phyloP scores from a whole-genome alignment of 2,113 vertebrate genomes.

The Herpetotheres cachinnans region DNA sequence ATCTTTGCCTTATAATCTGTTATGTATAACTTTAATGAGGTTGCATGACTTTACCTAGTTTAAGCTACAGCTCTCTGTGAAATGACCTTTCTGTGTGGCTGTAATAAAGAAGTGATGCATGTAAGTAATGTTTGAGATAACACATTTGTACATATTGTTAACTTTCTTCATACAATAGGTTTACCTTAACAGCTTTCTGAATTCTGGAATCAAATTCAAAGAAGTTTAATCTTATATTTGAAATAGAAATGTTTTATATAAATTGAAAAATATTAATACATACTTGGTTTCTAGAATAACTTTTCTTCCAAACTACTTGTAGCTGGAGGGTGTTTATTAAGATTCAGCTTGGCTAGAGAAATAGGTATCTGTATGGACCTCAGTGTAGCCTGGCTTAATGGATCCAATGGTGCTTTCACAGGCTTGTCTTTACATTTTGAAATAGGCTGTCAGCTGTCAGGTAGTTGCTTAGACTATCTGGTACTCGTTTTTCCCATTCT shows the following conservation, averaged over 20 bases:
- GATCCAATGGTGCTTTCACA: neutral
- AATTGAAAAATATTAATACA: neutral
- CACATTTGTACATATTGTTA: neutral
- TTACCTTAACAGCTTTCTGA: neutral
- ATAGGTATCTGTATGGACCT: neutral
- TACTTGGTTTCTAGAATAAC: neutral
- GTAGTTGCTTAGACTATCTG: neutral
- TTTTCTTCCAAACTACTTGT: neutral
- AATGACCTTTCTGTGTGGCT: neutral
- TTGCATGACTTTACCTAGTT: neutral
- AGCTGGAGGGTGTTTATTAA: neutral
- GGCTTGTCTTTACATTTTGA: neutral
- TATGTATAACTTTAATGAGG: neutral
- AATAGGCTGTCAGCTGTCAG: neutral
- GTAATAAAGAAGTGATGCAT: neutral
- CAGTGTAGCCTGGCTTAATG: neutral
- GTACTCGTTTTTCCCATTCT: neutral
- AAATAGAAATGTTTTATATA: neutral
- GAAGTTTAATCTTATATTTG: neutral
- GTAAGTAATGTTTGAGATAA: neutral
- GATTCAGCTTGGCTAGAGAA: neutral
- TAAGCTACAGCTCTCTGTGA: neutral
- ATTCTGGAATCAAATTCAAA: neutral
- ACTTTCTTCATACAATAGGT: neutral
- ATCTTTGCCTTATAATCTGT: neutral